Base-by-base conservation (phyloP, 2,797 vertebrate genomes). In the Macropus fuliginosus region DNA sequence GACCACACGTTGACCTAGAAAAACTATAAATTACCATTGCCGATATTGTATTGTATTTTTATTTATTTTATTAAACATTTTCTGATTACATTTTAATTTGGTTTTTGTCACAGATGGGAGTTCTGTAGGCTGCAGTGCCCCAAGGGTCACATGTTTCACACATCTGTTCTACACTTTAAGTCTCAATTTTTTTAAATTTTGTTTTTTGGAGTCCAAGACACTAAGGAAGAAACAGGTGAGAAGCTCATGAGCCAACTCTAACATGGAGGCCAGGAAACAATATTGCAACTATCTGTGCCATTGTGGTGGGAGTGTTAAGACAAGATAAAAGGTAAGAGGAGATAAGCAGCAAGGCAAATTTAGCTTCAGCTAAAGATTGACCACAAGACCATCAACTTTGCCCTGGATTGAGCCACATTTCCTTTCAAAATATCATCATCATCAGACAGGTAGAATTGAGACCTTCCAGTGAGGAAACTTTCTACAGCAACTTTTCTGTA, bases 101-200 rank as follows among this genome's bases (percentile, higher is more conserved):
- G 18, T 46, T 87, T 87, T 2, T 3, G 21, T 87, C 40, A 27
- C 40, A 50, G 21, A 40, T 46, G 8, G 18, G 21, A 87, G 21
- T 46, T 46, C 46, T 24, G 40, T 46, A 87, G 74, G 74, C 74
- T 87, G 1, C 9, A 3, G 8, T 18, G 5, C 34, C 74, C 40
- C 21, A 40, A 81, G 18, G 18, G 16, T 21, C 6, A 46, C n/a
- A 74, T 40, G n/a, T 81, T 46, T 1, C 21, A 59, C 96, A 91
- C 55, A 27, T 56, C 92, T 92, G 59, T 40, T 52, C 16, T 91
- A 46, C 4, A 46, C 16, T 57, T 50, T 87, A 34, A 57, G 57
- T 59, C 29, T 0, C 4, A 31, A 57, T 57, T 55, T 55, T 95
- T 96, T 46, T 96, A 54, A 95, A 92, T 8, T 93, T 54, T 87